Evolutionary conservation across 2,797 vertebrate species (phyloP).

Genomic region (Mionectes olivaceus): DNA sequence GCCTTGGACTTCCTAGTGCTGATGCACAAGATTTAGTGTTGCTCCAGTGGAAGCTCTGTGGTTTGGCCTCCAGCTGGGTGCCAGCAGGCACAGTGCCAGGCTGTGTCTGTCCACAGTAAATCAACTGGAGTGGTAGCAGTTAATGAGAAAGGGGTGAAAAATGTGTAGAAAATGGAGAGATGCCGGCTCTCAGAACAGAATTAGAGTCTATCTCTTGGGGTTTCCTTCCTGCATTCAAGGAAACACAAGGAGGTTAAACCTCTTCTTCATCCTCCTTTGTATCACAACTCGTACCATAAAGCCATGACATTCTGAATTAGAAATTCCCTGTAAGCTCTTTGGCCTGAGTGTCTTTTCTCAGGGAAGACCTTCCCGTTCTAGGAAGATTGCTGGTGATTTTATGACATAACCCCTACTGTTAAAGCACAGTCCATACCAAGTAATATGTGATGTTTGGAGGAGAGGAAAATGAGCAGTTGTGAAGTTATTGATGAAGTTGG

Average conservation of each 20-base stretch:
- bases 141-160: neutral
- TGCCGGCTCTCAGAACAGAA: neutral
- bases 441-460: fast-evolving
- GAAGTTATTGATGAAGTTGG: neutral
- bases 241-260: neutral
- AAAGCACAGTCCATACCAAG: neutral
- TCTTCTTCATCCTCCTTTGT: neutral
- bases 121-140: neutral
- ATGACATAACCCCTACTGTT: neutral
- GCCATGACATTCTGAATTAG: neutral
- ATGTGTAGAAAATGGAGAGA: neutral
- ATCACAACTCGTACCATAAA: neutral
- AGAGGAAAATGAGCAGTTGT: neutral
- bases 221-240: neutral
- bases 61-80: neutral
- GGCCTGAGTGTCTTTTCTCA: neutral
- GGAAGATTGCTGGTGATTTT: neutral
- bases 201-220: neutral
- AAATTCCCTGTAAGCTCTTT: neutral
- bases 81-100: neutral
- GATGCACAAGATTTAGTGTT: neutral
- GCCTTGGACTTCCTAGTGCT: neutral
- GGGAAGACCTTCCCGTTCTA: neutral
- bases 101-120: neutral
- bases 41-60: neutral